These are phyloP conservation scores for Alectoris magna DNA, from an alignment of 2,797 vertebrate genomes.

Conservation along the genomic window DNA sequence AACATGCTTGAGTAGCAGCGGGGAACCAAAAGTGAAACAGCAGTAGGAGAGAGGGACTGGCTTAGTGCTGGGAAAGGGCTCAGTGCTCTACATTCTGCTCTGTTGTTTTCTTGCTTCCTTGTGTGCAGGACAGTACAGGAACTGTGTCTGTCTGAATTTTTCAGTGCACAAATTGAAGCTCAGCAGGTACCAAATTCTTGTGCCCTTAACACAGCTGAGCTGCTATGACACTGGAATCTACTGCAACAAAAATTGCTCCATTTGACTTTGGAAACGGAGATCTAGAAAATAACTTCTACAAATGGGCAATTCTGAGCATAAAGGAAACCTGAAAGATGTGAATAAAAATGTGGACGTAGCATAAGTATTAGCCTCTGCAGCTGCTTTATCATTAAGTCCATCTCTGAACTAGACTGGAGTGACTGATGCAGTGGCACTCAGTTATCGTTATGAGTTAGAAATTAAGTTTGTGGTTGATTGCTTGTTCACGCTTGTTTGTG, in stretches of 20 bases:
- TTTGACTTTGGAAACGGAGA: accelerated
- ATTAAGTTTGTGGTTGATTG: background rate
- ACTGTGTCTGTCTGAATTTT: background rate
- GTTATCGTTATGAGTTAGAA: background rate
- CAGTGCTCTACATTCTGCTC: accelerated
- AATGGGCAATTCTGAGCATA: background rate
- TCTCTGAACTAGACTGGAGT: background rate
- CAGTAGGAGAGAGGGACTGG: background rate
- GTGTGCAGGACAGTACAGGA: background rate
- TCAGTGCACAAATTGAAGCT: accelerated
- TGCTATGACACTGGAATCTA: background rate
- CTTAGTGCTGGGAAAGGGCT: accelerated
- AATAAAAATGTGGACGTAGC: background rate
- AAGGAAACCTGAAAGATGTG: background rate
- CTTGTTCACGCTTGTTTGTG: accelerated
- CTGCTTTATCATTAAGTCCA: accelerated
- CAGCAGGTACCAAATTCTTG: accelerated
- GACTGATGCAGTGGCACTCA: background rate
- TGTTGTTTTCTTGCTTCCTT: background rate
- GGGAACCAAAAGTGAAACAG: background rate
- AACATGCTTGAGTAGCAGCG: accelerated
- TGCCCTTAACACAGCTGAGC: background rate
- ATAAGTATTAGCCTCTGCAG: background rate
- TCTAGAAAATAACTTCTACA: accelerated
- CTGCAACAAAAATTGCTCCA: slow-evolving; percentile 19